These are phyloP conservation scores for Girardinichthys multiradiatus DNA, from an alignment of 2,113 vertebrate species.

Conservation along the genomic window DNA sequence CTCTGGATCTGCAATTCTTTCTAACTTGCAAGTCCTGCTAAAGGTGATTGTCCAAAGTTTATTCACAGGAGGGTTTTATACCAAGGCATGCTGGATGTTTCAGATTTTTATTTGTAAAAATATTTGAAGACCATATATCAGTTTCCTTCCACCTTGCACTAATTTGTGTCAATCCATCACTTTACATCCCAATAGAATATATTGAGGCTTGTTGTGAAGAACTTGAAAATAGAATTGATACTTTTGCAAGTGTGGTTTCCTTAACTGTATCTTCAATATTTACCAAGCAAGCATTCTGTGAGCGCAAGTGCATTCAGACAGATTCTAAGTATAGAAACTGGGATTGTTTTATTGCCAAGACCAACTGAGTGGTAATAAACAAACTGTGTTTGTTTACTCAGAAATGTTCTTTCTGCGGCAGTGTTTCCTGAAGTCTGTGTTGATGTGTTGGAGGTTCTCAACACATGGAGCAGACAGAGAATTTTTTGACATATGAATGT, in stretches of 20 bases:
- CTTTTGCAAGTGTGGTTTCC: no score
- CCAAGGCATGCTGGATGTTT: no score
- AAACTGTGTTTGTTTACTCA: background rate
- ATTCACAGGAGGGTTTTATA: no score
- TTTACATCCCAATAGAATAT: background rate
- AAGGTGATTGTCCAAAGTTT: no score
- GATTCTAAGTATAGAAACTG: constrained; percentile 33
- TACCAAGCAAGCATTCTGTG: constrained; percentile 12
- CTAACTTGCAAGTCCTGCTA: no score
- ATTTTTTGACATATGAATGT: background rate
- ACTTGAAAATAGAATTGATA: no score
- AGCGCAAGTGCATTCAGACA: constrained; percentile 14
- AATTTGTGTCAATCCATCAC: no score
- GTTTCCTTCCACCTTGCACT: no score
- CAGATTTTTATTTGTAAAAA: no score
- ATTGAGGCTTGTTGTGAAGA: background rate
- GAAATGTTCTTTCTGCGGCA: background rate
- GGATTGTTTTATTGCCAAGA: constrained; percentile 11
- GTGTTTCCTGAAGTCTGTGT: background rate
- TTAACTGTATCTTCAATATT: background rate
- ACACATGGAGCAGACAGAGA: background rate
- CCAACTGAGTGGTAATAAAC: constrained; percentile 8
- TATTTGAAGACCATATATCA: no score
- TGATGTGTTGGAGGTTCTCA: background rate
- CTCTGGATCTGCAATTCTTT: no score